Percentiles rank a stretch among this genome's conserved stretches.
These are phyloP conservation scores for Neoitamus cyanurus DNA, from an alignment of 2,888 invertebrate genomes.

Conservation along the genomic window DNA sequence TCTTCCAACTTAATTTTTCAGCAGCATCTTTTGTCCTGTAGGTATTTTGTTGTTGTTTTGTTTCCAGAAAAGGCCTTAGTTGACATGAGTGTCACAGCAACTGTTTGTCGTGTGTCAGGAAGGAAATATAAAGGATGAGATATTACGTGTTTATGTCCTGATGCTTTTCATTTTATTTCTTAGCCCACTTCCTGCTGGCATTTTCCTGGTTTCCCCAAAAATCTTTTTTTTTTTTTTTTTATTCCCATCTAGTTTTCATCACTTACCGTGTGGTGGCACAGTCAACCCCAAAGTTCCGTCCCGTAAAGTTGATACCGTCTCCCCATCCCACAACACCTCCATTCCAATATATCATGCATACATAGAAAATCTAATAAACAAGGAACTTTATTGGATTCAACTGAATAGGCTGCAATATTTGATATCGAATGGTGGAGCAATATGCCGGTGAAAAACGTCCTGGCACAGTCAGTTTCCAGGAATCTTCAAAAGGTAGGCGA, in stretches of 20 bases:
- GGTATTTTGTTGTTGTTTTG: background rate
- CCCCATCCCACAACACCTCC: background rate
- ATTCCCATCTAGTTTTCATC: background rate
- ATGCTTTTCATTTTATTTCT: background rate
- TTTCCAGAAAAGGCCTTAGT: background rate
- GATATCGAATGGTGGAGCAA: constrained; percentile 8
- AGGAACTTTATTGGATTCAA: constrained; percentile 20
- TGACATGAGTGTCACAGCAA: background rate
- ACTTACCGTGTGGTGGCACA: background rate
- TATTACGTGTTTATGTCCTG: background rate
- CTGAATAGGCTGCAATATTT: constrained; percentile 27
- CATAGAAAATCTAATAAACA: constrained; percentile 11
- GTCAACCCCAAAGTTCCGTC: background rate
- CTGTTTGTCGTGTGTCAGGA: background rate
- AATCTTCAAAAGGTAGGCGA: background rate
- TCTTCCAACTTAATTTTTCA: background rate
- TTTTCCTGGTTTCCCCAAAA: background rate
- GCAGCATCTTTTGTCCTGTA: background rate
- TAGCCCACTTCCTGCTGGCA: background rate
- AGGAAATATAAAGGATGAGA: background rate
- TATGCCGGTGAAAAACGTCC: background rate
- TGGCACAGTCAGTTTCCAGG: background rate
- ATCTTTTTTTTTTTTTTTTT: no score
- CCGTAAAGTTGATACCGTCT: background rate
- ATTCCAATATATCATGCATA: background rate